A percentile compares a stretch with the other conserved stretches of the same genome.
These are phyloP conservation scores for Pachliopta kotzebuea DNA, from an alignment of 2,888 invertebrate genomes.

Conservation along the genomic window DNA sequence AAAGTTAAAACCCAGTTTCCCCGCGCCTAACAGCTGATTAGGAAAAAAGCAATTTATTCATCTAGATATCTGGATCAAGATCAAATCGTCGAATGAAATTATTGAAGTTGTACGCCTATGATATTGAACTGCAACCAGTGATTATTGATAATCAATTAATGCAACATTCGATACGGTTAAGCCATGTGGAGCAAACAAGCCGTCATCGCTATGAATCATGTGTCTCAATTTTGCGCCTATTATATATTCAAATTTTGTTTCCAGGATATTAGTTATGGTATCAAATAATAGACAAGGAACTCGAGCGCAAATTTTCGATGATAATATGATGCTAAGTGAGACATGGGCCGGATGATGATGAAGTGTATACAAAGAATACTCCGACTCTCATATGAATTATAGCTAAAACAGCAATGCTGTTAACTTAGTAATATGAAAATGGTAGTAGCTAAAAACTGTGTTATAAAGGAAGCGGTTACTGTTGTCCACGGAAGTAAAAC, in stretches of 20 bases:
- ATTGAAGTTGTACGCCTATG: constrained; percentile 23
- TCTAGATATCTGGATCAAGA: constrained; percentile 26
- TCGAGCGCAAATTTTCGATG: too few relatives aligned
- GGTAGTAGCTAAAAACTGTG: too few relatives aligned
- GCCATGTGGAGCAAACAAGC: constrained; percentile 8
- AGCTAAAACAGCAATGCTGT: too few relatives aligned
- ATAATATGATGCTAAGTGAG: too few relatives aligned
- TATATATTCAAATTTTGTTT: not conserved
- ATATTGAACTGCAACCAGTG: constrained; percentile 19
- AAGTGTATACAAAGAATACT: too few relatives aligned
- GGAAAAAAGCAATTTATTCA: constrained; percentile 15
- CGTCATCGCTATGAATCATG: constrained; percentile 26
- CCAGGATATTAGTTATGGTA: too few relatives aligned
- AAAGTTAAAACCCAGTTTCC: not conserved
- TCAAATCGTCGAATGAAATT: constrained; percentile 20
- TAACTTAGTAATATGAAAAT: too few relatives aligned
- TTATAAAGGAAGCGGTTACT: too few relatives aligned
- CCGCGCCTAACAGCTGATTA: not conserved
- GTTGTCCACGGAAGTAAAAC: too few relatives aligned
- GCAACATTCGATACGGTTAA: constrained; percentile 24
- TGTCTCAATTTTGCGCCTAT: constrained; percentile 3
- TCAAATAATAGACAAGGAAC: too few relatives aligned
- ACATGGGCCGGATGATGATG: too few relatives aligned
- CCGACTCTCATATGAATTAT: too few relatives aligned
- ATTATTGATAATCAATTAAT: constrained; percentile 25